Percentiles rank a stretch among this genome's conserved stretches.
These are phyloP conservation scores for Lathronympha strigana DNA, from an alignment of 2,888 invertebrate species.

Conservation along the genomic window DNA sequence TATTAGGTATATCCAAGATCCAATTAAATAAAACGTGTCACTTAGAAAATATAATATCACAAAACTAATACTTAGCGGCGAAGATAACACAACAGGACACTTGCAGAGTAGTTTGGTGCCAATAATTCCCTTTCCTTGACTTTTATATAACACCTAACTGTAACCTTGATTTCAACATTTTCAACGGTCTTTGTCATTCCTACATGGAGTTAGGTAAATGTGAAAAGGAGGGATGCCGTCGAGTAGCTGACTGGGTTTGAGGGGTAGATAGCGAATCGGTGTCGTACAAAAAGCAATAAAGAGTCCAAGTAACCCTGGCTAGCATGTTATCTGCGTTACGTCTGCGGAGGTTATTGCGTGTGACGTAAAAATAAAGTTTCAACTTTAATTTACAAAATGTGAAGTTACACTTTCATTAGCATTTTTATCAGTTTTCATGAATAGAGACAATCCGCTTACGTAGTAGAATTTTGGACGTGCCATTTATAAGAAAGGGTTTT, in stretches of 20 bases:
- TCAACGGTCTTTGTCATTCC: constrained; percentile 3
- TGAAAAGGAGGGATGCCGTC: not conserved
- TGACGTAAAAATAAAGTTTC: constrained; percentile 13
- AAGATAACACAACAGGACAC: constrained; percentile 25
- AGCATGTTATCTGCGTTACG: constrained; percentile 27
- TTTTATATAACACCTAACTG: not conserved
- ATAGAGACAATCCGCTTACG: not conserved
- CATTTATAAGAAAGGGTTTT: too few relatives aligned
- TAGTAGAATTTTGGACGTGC: too few relatives aligned
- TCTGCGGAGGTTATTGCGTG: constrained; percentile 26
- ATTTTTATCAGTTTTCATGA: not conserved
- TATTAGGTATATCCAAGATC: not conserved
- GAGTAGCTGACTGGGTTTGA: not conserved
- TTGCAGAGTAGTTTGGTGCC: constrained; percentile 19
- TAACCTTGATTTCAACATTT: constrained; percentile 10
- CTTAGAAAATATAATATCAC: not conserved
- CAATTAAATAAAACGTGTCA: too few relatives aligned
- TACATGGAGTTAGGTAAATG: not conserved
- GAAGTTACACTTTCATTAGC: not conserved
- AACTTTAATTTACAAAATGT: constrained; percentile 5
- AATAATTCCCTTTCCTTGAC: not conserved
- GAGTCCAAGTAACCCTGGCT: constrained; percentile 17
- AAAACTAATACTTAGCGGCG: not conserved
- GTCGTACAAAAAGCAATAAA: constrained; percentile 28
- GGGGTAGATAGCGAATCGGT: constrained; percentile 13